A percentile compares a stretch with the other conserved stretches of the same genome.
Conservation (phyloP, 2,888 invertebrate species). For the Ornithoptera alexandrae region DNA sequence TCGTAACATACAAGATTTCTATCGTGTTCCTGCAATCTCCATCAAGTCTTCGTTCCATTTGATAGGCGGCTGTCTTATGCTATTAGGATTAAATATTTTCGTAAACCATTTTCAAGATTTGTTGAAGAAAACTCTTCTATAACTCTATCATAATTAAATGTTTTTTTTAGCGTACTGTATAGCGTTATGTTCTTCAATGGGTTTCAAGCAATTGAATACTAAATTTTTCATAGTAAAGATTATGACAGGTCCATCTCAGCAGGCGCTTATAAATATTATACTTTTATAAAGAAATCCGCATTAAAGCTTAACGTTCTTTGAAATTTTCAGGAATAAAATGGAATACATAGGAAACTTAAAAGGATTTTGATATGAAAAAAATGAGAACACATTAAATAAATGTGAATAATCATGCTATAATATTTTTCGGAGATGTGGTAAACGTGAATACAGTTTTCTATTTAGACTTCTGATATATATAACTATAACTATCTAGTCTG, state of each 20-base stretch:
- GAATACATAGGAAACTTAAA: not conserved
- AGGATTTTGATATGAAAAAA: not conserved
- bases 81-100: no score
- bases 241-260: not conserved
- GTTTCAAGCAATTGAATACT: not conserved
- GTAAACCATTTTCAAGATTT: no score
- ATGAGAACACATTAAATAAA: not conserved
- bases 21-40: conserved; percentile 30
- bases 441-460: no score
- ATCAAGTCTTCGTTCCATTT: no score
- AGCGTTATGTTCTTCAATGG: not conserved
- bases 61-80: no score
- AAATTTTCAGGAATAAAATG: not conserved
- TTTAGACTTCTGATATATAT: no score
- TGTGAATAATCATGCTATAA: no score
- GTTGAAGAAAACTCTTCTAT: no score
- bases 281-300: not conserved
- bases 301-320: not conserved
- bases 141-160: not conserved
- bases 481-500: no score
- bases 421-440: no score
- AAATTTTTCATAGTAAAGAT: not conserved
- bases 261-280: not conserved
- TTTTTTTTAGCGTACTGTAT: not conserved
- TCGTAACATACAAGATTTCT: not conserved